Base-by-base conservation (phyloP, 2,113 vertebrate genomes). In the Onychorhynchus coronatus region DNA sequence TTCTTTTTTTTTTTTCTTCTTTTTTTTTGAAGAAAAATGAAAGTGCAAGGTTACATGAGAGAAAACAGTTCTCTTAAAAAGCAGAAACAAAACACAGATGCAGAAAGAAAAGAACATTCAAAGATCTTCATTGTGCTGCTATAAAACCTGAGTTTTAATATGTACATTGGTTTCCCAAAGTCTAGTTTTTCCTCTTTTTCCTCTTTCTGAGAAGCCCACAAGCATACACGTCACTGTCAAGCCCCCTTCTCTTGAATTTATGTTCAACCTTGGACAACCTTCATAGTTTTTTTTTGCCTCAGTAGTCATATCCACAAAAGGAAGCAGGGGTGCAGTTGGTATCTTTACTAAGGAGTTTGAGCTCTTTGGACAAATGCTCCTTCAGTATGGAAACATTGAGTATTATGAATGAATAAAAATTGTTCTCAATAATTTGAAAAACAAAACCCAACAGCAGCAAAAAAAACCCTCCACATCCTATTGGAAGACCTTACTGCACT, bases 291-390 rank as follows among this genome's bases (percentile, higher is more conserved):
- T 82, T 82, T 74, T 24, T 74, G 8, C 25, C 6, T 66, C 31
- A 61, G 7, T 25, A 76, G 28, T 27, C 9, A 39, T 9, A 67
- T 14, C 19, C 8, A 46, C 3, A 42, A 75, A 81, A 62, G 13
- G 2, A 81, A 71, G 50, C 3, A 39, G 20, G 47, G 9, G 2
- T 52, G 11, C 1, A 0, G 3, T 12, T n/a, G 2, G 6, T 59
- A 52, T 44, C 8, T 65, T 49, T 58, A 16, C 25, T 41, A 58
- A 79, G 61, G 12, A 27, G 5, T 22, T n/a, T 55, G 35, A 41
- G 5, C 4, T 42, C 5, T 75, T 82, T 56, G 30, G 3, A 37
- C 27, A 53, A 52, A 82, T 46, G 2, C 0, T 73, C 2, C 8
- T 39, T 53, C 44, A 50, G 1, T 9, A 12, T 39, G 14, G 39